Evolutionary conservation across 2,888 invertebrate genomes (phyloP).

Genomic region (Cheiracanthium punctorium): DNA sequence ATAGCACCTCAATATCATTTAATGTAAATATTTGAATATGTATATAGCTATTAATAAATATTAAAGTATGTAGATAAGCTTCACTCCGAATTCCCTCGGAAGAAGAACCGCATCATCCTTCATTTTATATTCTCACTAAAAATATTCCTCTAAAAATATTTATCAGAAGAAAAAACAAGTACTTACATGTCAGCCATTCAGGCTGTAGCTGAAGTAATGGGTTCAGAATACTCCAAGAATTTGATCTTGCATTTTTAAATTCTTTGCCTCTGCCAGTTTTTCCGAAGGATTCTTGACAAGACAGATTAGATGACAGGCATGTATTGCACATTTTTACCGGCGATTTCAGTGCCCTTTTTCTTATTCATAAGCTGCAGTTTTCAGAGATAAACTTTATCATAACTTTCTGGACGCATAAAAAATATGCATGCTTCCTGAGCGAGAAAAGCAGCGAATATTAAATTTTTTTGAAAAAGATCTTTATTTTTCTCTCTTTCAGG

Average conservation of each 20-base stretch:
- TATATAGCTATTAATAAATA: too few species aligned
- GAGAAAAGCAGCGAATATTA: not conserved
- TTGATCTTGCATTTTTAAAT: not conserved
- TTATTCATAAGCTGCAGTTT: not conserved
- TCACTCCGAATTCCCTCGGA: too few species aligned
- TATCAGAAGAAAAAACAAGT: not conserved
- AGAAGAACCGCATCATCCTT: too few species aligned
- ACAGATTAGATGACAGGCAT: slow-evolving; percentile 13
- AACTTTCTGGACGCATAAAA: not conserved
- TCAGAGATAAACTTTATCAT: not conserved
- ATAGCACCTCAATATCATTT: too few species aligned
- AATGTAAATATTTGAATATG: too few species aligned
- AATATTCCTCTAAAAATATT: too few species aligned
- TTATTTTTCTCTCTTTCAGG: too few species aligned
- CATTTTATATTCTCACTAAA: too few species aligned
- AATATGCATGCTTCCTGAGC: not conserved
- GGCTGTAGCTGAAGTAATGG: slow-evolving; percentile 18
- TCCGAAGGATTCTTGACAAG: slow-evolving; percentile 11
- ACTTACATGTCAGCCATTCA: slow-evolving; percentile 44
- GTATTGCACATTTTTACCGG: slow-evolving; percentile 28
- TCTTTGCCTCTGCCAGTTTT: not conserved
- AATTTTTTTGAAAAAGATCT: too few species aligned
- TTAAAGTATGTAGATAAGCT: too few species aligned
- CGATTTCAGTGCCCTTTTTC: not conserved
- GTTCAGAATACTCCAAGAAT: slow-evolving; percentile 6